Evolutionary conservation across 2,888 invertebrate species (phyloP), one percentile per base, ranked within the genome.

Genomic region (Yponomeuta cagnagella): DNA sequence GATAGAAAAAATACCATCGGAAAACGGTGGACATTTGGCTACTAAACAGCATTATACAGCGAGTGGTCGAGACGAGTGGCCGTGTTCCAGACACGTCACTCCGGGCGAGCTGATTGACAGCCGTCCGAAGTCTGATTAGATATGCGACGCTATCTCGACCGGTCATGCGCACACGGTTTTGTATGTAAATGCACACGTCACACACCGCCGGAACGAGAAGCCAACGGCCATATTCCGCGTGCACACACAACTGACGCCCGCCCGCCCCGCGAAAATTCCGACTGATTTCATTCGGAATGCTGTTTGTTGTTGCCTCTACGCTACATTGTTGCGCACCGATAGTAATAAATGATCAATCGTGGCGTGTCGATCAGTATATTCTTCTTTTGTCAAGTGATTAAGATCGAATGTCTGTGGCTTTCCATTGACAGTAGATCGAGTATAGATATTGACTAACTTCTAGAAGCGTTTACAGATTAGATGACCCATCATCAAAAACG

Each of bases 71-170:
- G 52, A 12, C 12, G 52, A 58, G 52, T 58, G 6, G 52, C 52
- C 52, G 52, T 15, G 52, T 58, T 58, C 52, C 52, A 12, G 52
- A 2, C 52, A 12, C 52, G 52, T 58, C 52, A 58, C 52, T 58
- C 52, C 52, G 52, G 8, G 43, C 63, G 30, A 43, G 30, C 48
- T 72, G 74, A 74, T 73, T 74, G 74, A 74, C 74, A 74, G 73
- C 64, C 73, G 73, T 73, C 74, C 73, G 70, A 65, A 58, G 71
- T 73, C 70, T 75, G 78, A 90, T 90, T 90, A 90, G 89, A 88
- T 88, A 89, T 85, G 85, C 87, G 82, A 82, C 81, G 83, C 81
- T 86, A 87, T 88, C 87, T 82, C 77, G 79, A 79, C 82, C 82
- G 86, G 83, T 84, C 88, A 82, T 84, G 83, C 81, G 69, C 66